Conservation (phyloP, 1,140 invertebrate species). For the Apis florea region DNA sequence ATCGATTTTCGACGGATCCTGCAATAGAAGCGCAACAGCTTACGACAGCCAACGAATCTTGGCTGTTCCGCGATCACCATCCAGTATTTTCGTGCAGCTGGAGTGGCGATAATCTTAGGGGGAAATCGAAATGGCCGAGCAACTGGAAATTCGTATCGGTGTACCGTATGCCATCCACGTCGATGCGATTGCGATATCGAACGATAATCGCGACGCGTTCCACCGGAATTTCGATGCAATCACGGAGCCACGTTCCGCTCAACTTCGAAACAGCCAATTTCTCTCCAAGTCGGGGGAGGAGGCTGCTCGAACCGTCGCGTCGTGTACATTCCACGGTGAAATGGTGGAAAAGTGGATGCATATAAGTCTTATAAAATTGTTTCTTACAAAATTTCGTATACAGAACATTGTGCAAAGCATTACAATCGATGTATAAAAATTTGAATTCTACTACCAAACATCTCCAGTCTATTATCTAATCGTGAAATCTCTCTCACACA, state of each 20-base stretch:
- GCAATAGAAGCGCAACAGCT: constrained; percentile 2
- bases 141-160: constrained; percentile 25
- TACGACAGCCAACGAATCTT: neutral
- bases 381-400: too few relatives aligned
- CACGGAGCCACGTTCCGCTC: neutral
- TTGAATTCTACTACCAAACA: too few relatives aligned
- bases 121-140: constrained; percentile 3
- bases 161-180: constrained; percentile 13
- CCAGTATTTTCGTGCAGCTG: constrained; percentile 22
- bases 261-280: neutral
- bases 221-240: constrained; percentile 27
- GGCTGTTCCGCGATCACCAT: constrained; percentile 6
- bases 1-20: constrained; percentile 10
- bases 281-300: neutral
- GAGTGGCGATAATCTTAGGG: constrained; percentile 15
- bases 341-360: too few relatives aligned
- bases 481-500: too few relatives aligned
- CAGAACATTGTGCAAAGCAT: too few relatives aligned
- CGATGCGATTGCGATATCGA: constrained; percentile 27
- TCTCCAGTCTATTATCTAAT: too few relatives aligned
- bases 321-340: too few relatives aligned
- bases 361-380: too few relatives aligned
- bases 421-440: too few relatives aligned
- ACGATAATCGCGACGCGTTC: constrained; percentile 31
- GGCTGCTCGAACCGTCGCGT: neutral